These are phyloP conservation scores for Drosophila aldrichi DNA, from an alignment of 2,888 invertebrate genomes.

Conservation along the genomic window DNA sequence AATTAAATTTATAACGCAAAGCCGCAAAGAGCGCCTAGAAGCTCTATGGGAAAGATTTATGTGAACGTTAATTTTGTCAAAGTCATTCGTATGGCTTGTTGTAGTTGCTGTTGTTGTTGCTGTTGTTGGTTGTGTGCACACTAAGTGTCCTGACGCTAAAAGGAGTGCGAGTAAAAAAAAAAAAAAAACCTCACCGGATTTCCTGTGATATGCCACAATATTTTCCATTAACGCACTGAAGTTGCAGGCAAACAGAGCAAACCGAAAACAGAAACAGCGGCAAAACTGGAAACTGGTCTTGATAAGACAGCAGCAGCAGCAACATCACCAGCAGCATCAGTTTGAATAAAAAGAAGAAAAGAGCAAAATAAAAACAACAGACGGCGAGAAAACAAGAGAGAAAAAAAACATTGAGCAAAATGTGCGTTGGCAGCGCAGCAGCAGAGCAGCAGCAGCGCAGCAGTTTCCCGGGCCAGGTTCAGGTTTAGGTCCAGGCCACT, in stretches of 20 bases:
- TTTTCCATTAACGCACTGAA: slow-evolving; percentile 81
- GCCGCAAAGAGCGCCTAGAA: slow-evolving; percentile 73
- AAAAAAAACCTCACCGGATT: slow-evolving; percentile 79
- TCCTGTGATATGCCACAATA: slow-evolving; percentile 82
- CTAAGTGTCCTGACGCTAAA: slow-evolving; percentile 69
- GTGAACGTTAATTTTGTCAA: slow-evolving; percentile 79
- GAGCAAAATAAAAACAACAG: slow-evolving; percentile 36
- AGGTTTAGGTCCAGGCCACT: slow-evolving; percentile 62
- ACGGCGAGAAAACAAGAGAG: slow-evolving; percentile 15
- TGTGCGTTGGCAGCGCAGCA: slow-evolving; percentile 57
- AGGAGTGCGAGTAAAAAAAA: slow-evolving; percentile 70
- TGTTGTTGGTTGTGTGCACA: slow-evolving; percentile 34
- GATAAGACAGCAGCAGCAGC: slow-evolving; percentile 55
- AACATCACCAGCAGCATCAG: slow-evolving; percentile 26
- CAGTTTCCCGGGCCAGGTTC: slow-evolving; percentile 47
- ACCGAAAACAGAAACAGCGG: slow-evolving; percentile 34
- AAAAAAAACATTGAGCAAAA: slow-evolving; percentile 53
- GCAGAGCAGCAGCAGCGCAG: not conserved
- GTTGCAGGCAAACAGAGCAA: slow-evolving; percentile 68
- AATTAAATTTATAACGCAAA: slow-evolving; percentile 80
- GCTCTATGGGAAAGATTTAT: slow-evolving; percentile 68
- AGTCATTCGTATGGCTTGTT: slow-evolving; percentile 56
- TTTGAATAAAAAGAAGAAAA: slow-evolving; percentile 20
- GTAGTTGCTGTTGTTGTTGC: slow-evolving; percentile 16
- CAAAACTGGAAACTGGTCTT: slow-evolving; percentile 71